Evolutionary conservation across 2,888 invertebrate genomes (phyloP), one percentile per base, ranked within the genome.

Genomic region (Rutpela maculata): DNA sequence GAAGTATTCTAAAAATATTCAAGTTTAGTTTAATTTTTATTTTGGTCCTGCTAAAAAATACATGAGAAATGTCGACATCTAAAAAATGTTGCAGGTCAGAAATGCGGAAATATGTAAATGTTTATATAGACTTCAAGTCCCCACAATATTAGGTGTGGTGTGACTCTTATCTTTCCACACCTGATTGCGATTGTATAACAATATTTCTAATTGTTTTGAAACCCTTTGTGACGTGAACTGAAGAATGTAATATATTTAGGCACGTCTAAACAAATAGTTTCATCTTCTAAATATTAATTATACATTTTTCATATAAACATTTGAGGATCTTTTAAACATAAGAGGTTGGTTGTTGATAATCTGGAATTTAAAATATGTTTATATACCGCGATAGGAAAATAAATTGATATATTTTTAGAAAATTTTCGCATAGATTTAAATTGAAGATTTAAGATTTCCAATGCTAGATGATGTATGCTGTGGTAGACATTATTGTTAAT

Each of bases 51-150:
- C 6, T 0, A 7, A 35, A 35, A 35, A 35, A 35, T 9, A 3
- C 7, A 9, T 26, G 26, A 26, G 3, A 6, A 26, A 26, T 35
- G 7, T 35, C 9, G 31, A 35, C 2, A 35, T 35, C 31, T 35
- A 35, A 35, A 6, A 35, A 35, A 43, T 43, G 15, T 2, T 43
- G 43, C 43, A 2, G 43, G n/a, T 38, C 17, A 38, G 38, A 18
- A 6, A 65, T 65, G 63, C 63, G 63, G 60, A 65, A 18, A 65
- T 38, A 43, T 65, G 31, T 65, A 65, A 65, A 65, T 65, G 18
- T 65, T 65, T 38, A 65, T 38, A 4, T 18, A 38, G 38, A 15
- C 11, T 5, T 18, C 18, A 17, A 18, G 38, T 15, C 15, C 15
- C 15, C 43, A 11, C 1, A 43, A 12, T 43, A 43, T 43, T 15